Conservation (phyloP, 2,797 vertebrate genomes). For the Rhabdomys pumilio region DNA sequence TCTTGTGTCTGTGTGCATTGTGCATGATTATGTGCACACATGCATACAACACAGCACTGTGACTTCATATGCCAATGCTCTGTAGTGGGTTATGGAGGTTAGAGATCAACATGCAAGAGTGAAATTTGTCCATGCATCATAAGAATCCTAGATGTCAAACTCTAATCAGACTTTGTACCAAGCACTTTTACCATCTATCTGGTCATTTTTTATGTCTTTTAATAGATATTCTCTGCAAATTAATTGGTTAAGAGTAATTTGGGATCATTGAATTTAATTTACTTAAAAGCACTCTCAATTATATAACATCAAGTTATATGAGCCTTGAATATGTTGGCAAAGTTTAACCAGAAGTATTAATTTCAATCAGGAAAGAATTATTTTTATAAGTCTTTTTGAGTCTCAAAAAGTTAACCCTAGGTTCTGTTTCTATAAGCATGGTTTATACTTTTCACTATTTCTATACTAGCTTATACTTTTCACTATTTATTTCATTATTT, state of each 20-base stretch:
- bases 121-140: neutral
- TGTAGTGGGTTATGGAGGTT: too few relatives aligned
- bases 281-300: neutral
- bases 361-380: neutral
- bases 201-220: neutral
- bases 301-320: neutral
- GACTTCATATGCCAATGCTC: neutral
- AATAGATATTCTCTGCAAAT: neutral
- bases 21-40: neutral
- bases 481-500: neutral
- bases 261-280: neutral
- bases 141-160: neutral
- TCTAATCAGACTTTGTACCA: neutral
- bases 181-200: neutral
- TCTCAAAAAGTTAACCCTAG: conserved; percentile 8
- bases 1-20: neutral
- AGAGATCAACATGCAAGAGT: neutral
- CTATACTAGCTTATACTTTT: neutral
- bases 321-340: neutral
- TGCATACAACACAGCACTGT: neutral
- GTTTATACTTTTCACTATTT: neutral
- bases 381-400: neutral
- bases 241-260: neutral
- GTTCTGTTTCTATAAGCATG: neutral
- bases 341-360: neutral